phyloP scores from a whole-genome alignment of 1,140 invertebrate species.

The Micrasema minimum region DNA sequence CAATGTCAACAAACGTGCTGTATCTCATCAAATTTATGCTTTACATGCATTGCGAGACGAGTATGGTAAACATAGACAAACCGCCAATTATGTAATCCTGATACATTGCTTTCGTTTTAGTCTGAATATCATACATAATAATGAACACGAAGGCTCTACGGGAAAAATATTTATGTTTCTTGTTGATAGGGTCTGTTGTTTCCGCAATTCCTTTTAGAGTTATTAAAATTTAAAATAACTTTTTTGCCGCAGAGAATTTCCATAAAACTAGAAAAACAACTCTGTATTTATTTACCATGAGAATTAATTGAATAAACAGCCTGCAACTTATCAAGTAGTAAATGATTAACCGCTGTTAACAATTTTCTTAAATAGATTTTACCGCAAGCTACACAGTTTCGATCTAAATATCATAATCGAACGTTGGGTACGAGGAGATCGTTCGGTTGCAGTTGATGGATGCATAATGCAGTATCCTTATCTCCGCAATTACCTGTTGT shows the following conservation, averaged over 20 bases:
- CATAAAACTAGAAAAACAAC: no score
- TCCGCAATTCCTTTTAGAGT: no score
- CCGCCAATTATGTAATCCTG: constrained; percentile 11
- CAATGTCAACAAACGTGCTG: constrained; percentile 27
- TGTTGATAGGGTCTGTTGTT: no score
- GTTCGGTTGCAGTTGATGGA: constrained; percentile 48
- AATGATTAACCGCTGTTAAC: not conserved
- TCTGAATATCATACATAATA: constrained; percentile 6
- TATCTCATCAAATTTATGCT: constrained; percentile 12
- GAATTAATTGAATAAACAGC: no score
- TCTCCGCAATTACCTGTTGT: constrained; percentile 49
- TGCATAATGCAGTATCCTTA: constrained; percentile 48
- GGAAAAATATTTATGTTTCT: not conserved
- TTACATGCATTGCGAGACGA: constrained; percentile 2
- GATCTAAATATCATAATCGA: constrained; percentile 39
- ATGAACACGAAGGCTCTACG: not conserved
- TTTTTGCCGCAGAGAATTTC: no score
- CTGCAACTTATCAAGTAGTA: no score
- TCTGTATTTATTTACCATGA: no score
- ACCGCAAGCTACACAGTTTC: constrained; percentile 12
- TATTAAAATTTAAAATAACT: no score
- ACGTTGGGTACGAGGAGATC: not conserved
- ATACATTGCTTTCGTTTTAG: constrained; percentile 11
- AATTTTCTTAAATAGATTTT: constrained; percentile 24
- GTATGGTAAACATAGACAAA: constrained; percentile 13